Evolutionary conservation across 2,113 vertebrate genomes (phyloP).

Genomic region (Tenrec ecaudatus): DNA sequence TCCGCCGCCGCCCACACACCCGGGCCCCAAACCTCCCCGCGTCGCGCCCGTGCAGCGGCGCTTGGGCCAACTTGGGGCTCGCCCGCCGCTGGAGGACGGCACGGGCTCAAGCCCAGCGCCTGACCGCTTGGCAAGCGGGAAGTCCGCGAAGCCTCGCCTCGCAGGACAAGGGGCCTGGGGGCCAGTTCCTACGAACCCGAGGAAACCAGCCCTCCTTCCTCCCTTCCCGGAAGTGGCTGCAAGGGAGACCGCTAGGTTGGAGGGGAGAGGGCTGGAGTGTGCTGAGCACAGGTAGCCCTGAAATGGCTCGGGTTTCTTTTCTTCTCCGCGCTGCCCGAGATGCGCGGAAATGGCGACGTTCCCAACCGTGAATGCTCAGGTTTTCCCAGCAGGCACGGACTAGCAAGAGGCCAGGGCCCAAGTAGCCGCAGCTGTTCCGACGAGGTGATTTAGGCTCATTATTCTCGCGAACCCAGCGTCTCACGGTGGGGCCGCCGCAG

Average conservation of each 20-base stretch:
- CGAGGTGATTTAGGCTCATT: slow-evolving; percentile 69
- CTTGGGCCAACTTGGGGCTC: slow-evolving; percentile 71
- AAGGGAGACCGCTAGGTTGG: neutral
- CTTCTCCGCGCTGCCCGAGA: neutral
- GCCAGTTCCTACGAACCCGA: slow-evolving; percentile 43
- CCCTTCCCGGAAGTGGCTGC: neutral
- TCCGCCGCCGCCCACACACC: slow-evolving; percentile 31
- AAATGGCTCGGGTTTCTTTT: slow-evolving; percentile 23
- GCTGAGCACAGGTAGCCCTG: slow-evolving; percentile 56
- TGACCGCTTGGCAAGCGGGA: slow-evolving; percentile 46
- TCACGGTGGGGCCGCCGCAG: slow-evolving; percentile 24
- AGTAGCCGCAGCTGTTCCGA: slow-evolving; percentile 71
- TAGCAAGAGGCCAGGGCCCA: slow-evolving; percentile 16
- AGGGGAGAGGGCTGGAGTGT: slow-evolving; percentile 56
- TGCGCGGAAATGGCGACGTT: slow-evolving; percentile 33
- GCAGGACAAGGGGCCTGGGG: slow-evolving; percentile 69
- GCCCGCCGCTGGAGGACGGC: slow-evolving; percentile 52
- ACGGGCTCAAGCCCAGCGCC: slow-evolving; percentile 26
- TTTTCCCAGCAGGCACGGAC: neutral
- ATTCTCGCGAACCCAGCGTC: slow-evolving; percentile 45
- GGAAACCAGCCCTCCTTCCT: neutral
- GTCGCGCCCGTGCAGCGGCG: slow-evolving; percentile 63
- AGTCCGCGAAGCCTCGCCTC: slow-evolving; percentile 28
- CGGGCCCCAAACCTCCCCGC: slow-evolving; percentile 66
- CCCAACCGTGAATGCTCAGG: neutral